Evolutionary conservation across 2,888 invertebrate genomes (phyloP).

Genomic region (Lordiphosa andalusiaca): DNA sequence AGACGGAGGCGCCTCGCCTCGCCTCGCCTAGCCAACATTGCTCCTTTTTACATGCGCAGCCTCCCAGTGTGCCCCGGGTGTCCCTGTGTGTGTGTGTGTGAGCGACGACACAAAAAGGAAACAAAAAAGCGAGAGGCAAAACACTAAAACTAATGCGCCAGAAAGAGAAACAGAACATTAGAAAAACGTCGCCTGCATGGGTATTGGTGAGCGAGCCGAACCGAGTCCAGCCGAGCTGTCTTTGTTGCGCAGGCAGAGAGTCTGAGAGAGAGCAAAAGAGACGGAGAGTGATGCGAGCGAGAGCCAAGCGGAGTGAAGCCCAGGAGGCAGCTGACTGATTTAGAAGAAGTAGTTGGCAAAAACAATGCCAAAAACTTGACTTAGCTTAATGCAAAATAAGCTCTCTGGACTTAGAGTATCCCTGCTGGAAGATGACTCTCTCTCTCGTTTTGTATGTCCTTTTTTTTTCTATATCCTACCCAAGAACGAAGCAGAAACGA

Average conservation of each 20-base stretch:
- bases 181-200: conserved; percentile 56
- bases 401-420: background rate
- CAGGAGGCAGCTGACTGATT: conserved; percentile 18
- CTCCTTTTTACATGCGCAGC: conserved; percentile 63
- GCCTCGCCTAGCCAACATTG: no score
- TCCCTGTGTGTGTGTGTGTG: conserved; percentile 34
- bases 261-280: conserved; percentile 31
- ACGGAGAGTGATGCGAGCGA: conserved; percentile 17
- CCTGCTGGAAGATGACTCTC: background rate
- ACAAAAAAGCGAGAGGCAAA: conserved; percentile 78
- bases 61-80: conserved; percentile 19
- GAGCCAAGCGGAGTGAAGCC: conserved; percentile 19
- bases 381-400: no score
- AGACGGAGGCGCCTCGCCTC: conserved; percentile 37
- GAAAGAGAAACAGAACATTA: conserved; percentile 78
- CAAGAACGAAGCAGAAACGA: conserved; percentile 4
- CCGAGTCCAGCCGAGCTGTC: conserved; percentile 17
- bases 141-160: conserved; percentile 78
- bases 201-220: conserved; percentile 54
- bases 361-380: background rate
- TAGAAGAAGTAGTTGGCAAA: conserved; percentile 8
- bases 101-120: conserved; percentile 62
- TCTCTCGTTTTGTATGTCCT: background rate
- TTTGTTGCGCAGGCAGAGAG: conserved; percentile 45
- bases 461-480: conserved; percentile 11